Evolutionary conservation across 2,797 vertebrate species (phyloP).

Genomic region (Myioborus melanocephalus): DNA sequence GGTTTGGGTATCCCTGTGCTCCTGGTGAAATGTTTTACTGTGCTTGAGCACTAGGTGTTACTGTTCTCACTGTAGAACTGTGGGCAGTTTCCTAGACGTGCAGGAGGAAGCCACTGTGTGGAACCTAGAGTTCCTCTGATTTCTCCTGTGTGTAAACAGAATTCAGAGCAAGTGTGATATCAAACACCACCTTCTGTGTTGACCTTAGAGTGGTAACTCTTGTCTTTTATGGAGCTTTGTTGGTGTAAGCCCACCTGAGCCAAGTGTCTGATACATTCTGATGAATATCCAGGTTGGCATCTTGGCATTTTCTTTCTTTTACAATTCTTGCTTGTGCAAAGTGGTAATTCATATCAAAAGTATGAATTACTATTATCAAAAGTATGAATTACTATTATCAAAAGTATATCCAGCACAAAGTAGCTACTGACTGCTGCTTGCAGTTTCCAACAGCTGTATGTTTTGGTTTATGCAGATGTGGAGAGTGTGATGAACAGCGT

Average conservation of each 20-base stretch:
- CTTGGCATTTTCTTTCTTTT: neutral
- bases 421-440: neutral
- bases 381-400: neutral
- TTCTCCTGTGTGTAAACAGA: neutral
- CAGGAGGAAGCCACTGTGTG: neutral
- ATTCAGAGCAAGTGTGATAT: neutral
- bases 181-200: neutral
- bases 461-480: conserved; percentile 81
- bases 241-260: neutral
- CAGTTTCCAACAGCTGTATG: neutral
- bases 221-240: neutral
- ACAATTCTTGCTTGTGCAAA: neutral
- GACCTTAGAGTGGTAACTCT: neutral
- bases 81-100: neutral
- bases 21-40: neutral
- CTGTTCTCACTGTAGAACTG: neutral
- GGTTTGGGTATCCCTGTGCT: neutral
- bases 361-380: neutral
- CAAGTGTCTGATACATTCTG: neutral
- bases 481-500: conserved; percentile 99
- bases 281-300: neutral
- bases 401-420: neutral
- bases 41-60: neutral
- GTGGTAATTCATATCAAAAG: neutral
- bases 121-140: neutral